Base-by-base conservation (phyloP, 2,888 invertebrate species). In the Lasioglossum villosulum region DNA sequence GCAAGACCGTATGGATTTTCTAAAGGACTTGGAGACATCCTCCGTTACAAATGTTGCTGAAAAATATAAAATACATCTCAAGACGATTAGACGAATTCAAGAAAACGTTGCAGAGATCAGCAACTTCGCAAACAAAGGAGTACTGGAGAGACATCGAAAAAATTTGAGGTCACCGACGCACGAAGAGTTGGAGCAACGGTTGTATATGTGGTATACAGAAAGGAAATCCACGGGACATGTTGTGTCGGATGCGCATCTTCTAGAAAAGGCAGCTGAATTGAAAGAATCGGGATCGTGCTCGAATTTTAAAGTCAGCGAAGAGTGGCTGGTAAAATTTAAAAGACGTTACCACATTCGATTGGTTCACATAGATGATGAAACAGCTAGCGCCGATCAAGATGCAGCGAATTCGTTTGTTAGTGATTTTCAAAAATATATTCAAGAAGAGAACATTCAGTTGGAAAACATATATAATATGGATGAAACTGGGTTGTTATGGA, bases 151-250 rank as follows among this genome's bases (percentile, higher is more conserved):
- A 52, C 8, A 10, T n/a, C 52, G n/a, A 1, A 23, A 52, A 52
- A 52, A 10, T 10, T 10, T 52, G 0, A 52, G 3, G 3, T 8
- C 8, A n/a, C 23, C 52, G 10, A 52, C 8, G 23, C 10, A n/a
- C 3, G 23, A 23, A 10, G 23, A 52, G 23, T 52, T 52, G 52
- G 52, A 52, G 8, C 23, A n/a, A 52, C 23, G n/a, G 23, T 52
- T 52, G n/a, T 23, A 8, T 10, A 8, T 10, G n/a, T 52, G 52
- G 52, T n/a, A n/a, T n/a, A 10, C 23, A n/a, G 23, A 52, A 52
- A 52, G n/a, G 52, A 10, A n/a, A 4, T 0, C 1, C 8, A 3
- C 10, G n/a, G 52, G 23, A 8, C 8, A 10, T 0, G 8, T 3
- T 3, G 8, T n/a, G 3, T 10, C 52, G 3, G 52, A 52, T 52